These are phyloP conservation scores for Heteromormyrus szaboi DNA, from an alignment of 2,797 vertebrate genomes.

Conservation along the genomic window DNA sequence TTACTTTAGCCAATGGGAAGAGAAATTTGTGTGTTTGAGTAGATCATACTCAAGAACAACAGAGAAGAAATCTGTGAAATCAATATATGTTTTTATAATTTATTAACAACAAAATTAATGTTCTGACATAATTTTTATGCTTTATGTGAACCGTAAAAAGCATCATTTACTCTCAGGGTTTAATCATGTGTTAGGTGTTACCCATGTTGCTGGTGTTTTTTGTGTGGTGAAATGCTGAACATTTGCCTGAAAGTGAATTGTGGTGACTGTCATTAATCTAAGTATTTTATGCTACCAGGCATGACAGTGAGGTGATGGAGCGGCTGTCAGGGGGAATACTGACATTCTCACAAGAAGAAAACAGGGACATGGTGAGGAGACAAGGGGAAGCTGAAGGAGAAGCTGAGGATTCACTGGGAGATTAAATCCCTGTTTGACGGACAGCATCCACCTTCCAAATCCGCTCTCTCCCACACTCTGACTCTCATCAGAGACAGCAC, in stretches of 20 bases:
- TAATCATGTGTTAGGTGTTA: not conserved
- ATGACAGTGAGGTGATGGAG: not conserved
- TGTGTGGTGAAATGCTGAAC: not conserved
- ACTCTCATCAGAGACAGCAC: not conserved
- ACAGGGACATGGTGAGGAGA: not conserved
- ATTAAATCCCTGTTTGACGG: slow-evolving; percentile 19
- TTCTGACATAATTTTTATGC: not conserved
- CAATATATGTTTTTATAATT: not conserved
- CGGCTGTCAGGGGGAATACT: not conserved
- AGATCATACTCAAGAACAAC: not conserved
- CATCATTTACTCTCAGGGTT: not conserved
- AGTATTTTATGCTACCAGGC: not conserved
- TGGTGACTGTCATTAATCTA: not conserved
- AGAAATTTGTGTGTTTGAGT: not conserved
- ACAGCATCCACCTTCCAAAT: slow-evolving; percentile 19
- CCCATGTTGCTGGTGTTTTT: not conserved
- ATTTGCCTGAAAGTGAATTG: not conserved
- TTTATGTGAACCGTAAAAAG: not conserved
- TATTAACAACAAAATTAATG: not conserved
- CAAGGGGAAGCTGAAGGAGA: not conserved
- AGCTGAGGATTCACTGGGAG: not conserved
- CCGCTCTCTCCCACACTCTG: slow-evolving; percentile 17
- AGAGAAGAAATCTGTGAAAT: not conserved
- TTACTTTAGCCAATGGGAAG: not conserved
- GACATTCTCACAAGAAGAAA: not conserved